Base-by-base conservation (phyloP, 2,888 invertebrate species). In the Portevinia maculata region DNA sequence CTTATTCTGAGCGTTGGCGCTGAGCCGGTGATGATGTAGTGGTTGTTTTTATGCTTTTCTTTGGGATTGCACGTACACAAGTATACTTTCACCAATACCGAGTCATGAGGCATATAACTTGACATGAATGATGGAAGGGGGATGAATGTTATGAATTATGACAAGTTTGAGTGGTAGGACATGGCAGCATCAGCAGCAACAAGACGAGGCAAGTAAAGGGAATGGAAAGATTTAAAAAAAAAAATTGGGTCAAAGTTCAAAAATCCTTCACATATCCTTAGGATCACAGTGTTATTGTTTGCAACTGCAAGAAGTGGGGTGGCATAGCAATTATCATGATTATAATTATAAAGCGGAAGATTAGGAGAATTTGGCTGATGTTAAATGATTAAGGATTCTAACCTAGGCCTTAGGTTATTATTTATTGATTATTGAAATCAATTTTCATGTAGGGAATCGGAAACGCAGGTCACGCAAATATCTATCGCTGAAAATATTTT, bases 241-340 rank as follows among this genome's bases (percentile, higher is more conserved):
- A 64, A 59, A 81, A 75, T 75, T 70, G 32, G 79, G 79, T 81
- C 79, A 81, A 37, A 81, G 79, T 81, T 81, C 79, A 81, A 81
- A 81, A 81, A 81, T 81, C 79, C 79, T 62, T 81, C 75, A 62
- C 62, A 57, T 67, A 73, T 73, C 59, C 74, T 74, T 59, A 74
- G 79, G 69, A 74, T 75, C 52, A 69, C 30, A 62, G 50, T 64
- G 32, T 37, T 64, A 37, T 17, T 34, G 3, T 50, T 30, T 34
- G 30, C 9, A 32, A 64, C 19, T 44, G n/a, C n/a, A n/a, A n/a
- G 1, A 11, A 3, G 17, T 5, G 17, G 8, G 13, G 17, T 4
- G 13, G 13, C 28, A 55, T 50, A 57, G 59, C 59, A 81, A 81
- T 64, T 81, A 81, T 74, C 67, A 50, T 69, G 69, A 74, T 74